Base-by-base conservation (phyloP, 2,888 invertebrate genomes). In the Macrophya alboannulata region DNA sequence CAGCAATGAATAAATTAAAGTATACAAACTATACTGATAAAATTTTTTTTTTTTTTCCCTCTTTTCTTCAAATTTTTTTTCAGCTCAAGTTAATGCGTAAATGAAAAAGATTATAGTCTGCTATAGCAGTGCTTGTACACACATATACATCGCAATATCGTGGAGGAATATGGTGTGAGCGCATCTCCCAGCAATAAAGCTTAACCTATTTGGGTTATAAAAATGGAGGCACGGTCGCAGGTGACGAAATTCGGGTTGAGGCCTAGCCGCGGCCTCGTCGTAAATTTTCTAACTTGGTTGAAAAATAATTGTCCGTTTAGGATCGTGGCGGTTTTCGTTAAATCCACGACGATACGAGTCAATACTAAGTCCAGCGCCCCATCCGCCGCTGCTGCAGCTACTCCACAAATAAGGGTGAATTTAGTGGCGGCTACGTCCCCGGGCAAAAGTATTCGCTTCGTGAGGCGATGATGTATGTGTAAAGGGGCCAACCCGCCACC, bases 211-310 rank as follows among this genome's bases (percentile, higher is more conserved):
- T 31, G 31, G 31, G 62, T 31, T 21, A 71, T 17, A 40, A 25
- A 31, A 37, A 77, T 5, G 37, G 4, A 25, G 43, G 45, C 65
- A 21, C 15, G 45, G 37, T 15, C 48, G 31, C 68, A 68, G 48
- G 84, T 68, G 84, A 84, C 84, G 84, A 71, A 84, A 71, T 48
- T 84, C 68, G 10, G 65, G 65, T 82, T 40, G 62, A 65, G 40
- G 65, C 82, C 82, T 65, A 65, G 48, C 25, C 12, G 74, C 55
- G n/a, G 55, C 48, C 31, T 17, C n/a, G 72, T 84, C 71, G 62
- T 84, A 71, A 84, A 84, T 84, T 84, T 31, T 45, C 31, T 2
- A 10, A 48, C 31, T 15, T 15, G 48, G 77, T 55, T n/a, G 77
- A 51, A 55, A 31, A 77, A 55, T 77, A 77, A 51, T 77, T 51